Percentiles rank a stretch among this genome's conserved stretches.
Evolutionary conservation across 2,113 vertebrate genomes (phyloP).

Genomic region (Sylvilagus bachmani): DNA sequence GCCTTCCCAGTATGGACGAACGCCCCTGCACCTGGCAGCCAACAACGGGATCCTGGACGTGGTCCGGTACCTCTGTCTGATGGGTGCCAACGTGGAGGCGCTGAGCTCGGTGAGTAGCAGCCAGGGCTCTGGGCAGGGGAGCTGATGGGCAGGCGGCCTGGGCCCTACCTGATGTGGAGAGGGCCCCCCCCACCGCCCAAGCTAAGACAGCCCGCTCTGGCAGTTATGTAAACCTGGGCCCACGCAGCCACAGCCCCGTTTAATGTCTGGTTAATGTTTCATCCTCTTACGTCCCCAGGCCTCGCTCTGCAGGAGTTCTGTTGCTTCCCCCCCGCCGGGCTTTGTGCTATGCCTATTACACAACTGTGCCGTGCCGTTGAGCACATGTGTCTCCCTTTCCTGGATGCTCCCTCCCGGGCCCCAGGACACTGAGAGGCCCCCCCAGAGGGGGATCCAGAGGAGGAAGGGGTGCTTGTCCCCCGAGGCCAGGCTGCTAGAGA

Average conservation of each 20-base stretch:
- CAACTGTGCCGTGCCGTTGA: neutral
- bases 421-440: neutral
- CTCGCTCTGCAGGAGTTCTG: neutral
- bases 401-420: neutral
- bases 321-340: constrained; percentile 24
- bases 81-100: constrained; percentile 94
- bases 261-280: neutral
- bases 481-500: constrained; percentile 26
- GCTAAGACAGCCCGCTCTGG: too few relatives aligned
- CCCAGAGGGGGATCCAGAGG: neutral
- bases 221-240: neutral
- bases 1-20: constrained; percentile 92
- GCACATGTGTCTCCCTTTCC: neutral
- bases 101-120: constrained; percentile 92
- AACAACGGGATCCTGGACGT: constrained; percentile 96
- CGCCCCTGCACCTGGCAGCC: constrained; percentile 96
- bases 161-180: too few relatives aligned
- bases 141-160: too few relatives aligned
- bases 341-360: neutral
- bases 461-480: neutral
- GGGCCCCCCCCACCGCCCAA: too few relatives aligned
- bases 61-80: constrained; percentile 95
- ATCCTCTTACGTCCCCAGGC: neutral
- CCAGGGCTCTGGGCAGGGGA: neutral
- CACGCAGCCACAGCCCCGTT: neutral